Evolutionary conservation across 2,113 vertebrate species (phyloP), one percentile per base, ranked within the genome.

Genomic region (Alectura lathami): DNA sequence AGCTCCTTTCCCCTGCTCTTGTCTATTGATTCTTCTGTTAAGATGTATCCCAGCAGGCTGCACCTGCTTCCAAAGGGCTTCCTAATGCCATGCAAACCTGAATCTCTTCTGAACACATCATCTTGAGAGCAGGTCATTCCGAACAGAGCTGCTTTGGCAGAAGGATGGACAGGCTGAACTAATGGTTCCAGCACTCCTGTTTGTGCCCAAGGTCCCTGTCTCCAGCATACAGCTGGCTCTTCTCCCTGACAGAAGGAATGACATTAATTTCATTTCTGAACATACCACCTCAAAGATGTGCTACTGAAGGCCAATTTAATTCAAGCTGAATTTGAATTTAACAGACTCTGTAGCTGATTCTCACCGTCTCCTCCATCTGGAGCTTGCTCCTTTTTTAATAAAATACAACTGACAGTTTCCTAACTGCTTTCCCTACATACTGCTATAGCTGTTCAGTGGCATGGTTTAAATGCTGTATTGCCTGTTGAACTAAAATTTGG

Each of bases 41-140:
- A 66, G 63, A 56, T 68, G 51, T 72, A 40, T 77, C 75, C 50
- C 45, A 60, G 13, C 21, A 88, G 64, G 70, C 36, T 7, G 3
- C 18, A 9, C 81, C 14, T 88, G 47, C 81, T 94, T 70, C 76
- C 75, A 70, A 43, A 83, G 64, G 75, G 59, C 43, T 77, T 94
- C 42, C 82, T 73, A 69, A 47, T 53, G 32, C 70, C 29, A 9
- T 53, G 18, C 23, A 70, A 64, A 59, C 54, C 34, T 32, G 40
- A 78, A 43, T 47, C 14, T 77, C 21, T 73, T 70, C 32, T 29
- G 64, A 64, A n/a, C 21, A 3, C 47, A 40, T 51, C 75, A 29
- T 0, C 26, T 0, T 40, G 48, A 30, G 24, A 80, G 18, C 17
- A 48, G 32, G 38, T 67, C 20, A 7, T 76, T 76, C 67, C 53